Base-by-base conservation (phyloP, 2,113 vertebrate species). In the Choloepus hoffmanni region DNA sequence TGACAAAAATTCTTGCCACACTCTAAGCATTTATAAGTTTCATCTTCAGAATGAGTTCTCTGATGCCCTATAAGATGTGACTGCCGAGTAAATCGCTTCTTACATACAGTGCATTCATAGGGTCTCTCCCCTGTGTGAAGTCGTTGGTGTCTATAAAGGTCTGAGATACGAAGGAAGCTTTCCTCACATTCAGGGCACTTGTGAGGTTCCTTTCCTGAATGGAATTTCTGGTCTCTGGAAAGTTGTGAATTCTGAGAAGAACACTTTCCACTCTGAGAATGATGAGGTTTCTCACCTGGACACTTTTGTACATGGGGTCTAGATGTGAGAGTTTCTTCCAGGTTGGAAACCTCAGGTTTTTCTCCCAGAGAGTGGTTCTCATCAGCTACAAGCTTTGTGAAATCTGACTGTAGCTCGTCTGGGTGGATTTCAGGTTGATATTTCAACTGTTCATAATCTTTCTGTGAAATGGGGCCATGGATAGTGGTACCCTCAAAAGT, bases 1-100 rank as follows among this genome's bases (percentile, higher is more conserved):
- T 97, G 96, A 89, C 96, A 97, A 86, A 97, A 97, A 95, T 90
- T 97, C 93, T 97, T 97, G 55, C 95, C 95, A 78, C 97, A 97
- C 88, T 97, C 96, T n/a, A 97, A 92, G 85, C 97, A 97, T 96
- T 97, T 97, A 73, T 97, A 97, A 7, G 97, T 97, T 88, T 97
- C 96, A 90, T 96, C 97, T 92, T 97, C 96, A 3, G 96, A 97
- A 83, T 97, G 97, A 58, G 96, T 97, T 97, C 97, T 96, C 96
- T 97, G 97, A 87, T 97, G 97, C 81, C 97, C 97, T 26, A 97
- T 97, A 63, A 97, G 97, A 82, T 97, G 97, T 74, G 97, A 96
- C n/a, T 95, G 90, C 30, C 97, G 92, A 60, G 96, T 96, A 67
- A 97, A 97, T 58, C 95, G 92, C 77, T 97, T 97, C 82, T 97